Evolutionary conservation across 2,888 invertebrate genomes (phyloP).

Genomic region (Nemotelus pantherinus): DNA sequence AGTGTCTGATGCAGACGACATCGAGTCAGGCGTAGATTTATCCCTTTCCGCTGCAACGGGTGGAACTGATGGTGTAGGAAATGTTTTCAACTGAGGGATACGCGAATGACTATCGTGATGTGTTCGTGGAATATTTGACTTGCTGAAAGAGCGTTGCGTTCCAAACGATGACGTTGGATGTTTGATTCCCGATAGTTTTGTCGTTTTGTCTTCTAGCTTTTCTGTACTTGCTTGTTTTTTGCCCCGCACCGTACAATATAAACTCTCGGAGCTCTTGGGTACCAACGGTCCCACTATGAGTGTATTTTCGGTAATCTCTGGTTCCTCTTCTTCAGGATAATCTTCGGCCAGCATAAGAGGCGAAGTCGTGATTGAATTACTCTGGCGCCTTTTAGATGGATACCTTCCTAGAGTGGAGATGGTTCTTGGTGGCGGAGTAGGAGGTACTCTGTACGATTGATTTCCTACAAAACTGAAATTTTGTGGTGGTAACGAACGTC

Average conservation of each 20-base stretch:
- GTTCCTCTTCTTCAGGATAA: conserved; percentile 65
- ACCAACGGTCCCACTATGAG: conserved; percentile 69
- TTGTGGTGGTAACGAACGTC: conserved; percentile 73
- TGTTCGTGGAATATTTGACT: conserved; percentile 47
- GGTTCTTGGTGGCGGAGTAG: conserved; percentile 80
- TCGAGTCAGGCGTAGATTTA: conserved; percentile 52
- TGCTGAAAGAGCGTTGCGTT: conserved; percentile 18
- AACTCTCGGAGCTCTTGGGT: conserved; percentile 60
- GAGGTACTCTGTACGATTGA: conserved; percentile 66
- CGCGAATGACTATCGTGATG: conserved; percentile 41
- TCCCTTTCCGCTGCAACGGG: conserved; percentile 50
- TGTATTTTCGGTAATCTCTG: conserved; percentile 67
- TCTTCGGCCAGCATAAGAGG: conserved; percentile 67
- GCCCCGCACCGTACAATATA: conserved; percentile 51
- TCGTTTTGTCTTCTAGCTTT: conserved; percentile 43
- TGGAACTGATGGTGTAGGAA: conserved; percentile 13
- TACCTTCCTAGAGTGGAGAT: conserved; percentile 73
- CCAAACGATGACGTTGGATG: conserved; percentile 45
- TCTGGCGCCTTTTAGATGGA: conserved; percentile 60
- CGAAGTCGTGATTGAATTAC: conserved; percentile 63
- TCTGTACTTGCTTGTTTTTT: conserved; percentile 50
- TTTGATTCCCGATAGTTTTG: conserved; percentile 49
- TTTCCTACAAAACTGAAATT: conserved; percentile 59
- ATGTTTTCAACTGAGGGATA: conserved; percentile 42
- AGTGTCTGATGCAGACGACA: conserved; percentile 53